Conservation (phyloP, 2,797 vertebrate species). For the Leucoraja ocellata region DNA sequence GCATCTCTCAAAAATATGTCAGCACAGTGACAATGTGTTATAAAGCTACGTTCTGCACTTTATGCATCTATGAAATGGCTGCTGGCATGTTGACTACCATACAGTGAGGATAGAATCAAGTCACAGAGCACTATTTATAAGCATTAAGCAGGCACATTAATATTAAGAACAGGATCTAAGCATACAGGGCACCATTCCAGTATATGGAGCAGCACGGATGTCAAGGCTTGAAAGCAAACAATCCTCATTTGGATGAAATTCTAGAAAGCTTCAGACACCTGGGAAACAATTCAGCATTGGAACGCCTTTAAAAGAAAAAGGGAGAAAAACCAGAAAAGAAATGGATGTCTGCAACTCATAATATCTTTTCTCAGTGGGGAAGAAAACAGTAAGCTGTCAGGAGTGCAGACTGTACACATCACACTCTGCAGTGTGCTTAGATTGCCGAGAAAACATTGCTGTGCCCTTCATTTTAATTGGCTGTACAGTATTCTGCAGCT, state of each 20-base stretch:
- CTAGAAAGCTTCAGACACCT: not conserved
- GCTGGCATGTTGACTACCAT: not conserved
- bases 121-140: not conserved
- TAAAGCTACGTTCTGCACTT: not conserved
- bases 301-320: not conserved
- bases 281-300: not conserved
- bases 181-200: too few species aligned
- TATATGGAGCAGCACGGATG: not conserved
- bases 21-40: not conserved
- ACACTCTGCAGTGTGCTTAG: not conserved
- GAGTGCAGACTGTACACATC: not conserved
- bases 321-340: not conserved
- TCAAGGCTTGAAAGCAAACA: not conserved
- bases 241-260: not conserved
- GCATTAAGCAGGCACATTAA: not conserved
- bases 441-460: not conserved
- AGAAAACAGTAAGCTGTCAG: not conserved
- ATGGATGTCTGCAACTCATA: not conserved
- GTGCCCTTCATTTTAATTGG: constrained; percentile 19
- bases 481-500: not conserved
- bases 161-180: not conserved
- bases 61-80: not conserved
- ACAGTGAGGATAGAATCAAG: not conserved
- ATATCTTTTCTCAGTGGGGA: not conserved
- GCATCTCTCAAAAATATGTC: not conserved